These are phyloP conservation scores for Chironomus tentans DNA, from an alignment of 2,888 invertebrate species.

Conservation along the genomic window DNA sequence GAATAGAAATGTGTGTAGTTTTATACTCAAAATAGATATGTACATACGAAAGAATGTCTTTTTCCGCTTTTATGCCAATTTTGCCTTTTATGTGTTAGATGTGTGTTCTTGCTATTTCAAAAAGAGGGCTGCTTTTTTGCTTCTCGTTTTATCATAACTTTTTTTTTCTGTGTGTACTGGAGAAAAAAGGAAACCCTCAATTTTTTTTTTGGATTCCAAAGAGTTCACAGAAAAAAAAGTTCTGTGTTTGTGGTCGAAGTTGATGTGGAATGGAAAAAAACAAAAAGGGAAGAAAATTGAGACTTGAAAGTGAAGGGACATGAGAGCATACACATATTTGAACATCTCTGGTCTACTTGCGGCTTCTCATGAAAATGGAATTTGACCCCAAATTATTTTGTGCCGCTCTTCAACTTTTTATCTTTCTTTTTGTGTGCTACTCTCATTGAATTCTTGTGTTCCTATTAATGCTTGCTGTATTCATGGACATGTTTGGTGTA, in stretches of 20 bases:
- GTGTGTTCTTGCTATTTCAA: neutral
- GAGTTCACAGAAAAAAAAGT: neutral
- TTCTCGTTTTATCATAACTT: too few species aligned
- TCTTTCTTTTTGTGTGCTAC: neutral
- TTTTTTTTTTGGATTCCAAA: neutral
- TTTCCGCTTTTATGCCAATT: neutral
- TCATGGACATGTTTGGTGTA: too few species aligned
- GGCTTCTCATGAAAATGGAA: slow-evolving; percentile 18
- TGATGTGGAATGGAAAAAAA: neutral
- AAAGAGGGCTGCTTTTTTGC: neutral
- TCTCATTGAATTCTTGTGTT: neutral
- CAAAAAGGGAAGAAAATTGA: slow-evolving; percentile 12
- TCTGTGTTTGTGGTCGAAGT: neutral
- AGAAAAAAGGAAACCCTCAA: too few species aligned
- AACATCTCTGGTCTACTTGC: slow-evolving; percentile 8
- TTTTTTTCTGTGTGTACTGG: too few species aligned
- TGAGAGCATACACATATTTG: neutral
- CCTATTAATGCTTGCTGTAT: too few species aligned
- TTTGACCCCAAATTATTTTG: slow-evolving; percentile 14
- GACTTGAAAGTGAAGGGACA: slow-evolving; percentile 4
- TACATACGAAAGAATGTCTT: too few species aligned
- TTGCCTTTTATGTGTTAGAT: neutral
- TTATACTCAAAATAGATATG: too few species aligned
- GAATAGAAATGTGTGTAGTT: neutral
- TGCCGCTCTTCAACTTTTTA: neutral